Evolutionary conservation across 2,888 invertebrate genomes (phyloP).

Genomic region (Octodonta nipae): DNA sequence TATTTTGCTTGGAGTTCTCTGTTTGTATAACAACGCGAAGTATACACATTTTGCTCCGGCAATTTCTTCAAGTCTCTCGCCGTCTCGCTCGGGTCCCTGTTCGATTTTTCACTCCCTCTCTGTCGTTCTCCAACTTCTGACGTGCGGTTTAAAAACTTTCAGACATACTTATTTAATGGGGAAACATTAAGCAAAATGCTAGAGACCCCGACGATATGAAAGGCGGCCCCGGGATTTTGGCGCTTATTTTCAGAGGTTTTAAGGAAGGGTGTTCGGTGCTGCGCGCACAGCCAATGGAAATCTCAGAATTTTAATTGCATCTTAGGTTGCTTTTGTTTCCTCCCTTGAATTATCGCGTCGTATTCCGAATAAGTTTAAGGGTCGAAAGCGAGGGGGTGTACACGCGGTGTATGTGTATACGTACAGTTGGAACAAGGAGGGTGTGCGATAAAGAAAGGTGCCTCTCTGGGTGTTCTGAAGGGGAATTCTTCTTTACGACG

Average conservation of each 20-base stretch:
- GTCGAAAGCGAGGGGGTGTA: slow-evolving; percentile 14
- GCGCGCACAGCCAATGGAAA: slow-evolving; percentile 31
- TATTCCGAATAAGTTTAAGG: slow-evolving; percentile 16
- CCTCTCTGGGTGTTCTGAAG: neutral
- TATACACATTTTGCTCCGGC: slow-evolving; percentile 25
- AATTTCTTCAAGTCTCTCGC: slow-evolving; percentile 23
- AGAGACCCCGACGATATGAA: slow-evolving; percentile 22
- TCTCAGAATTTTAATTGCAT: slow-evolving; percentile 38
- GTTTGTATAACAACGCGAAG: slow-evolving; percentile 29
- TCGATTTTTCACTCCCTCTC: slow-evolving; percentile 1
- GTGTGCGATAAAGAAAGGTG: neutral
- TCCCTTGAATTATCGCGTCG: slow-evolving; percentile 30
- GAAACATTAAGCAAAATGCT: slow-evolving; percentile 31
- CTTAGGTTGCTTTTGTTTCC: slow-evolving; percentile 38
- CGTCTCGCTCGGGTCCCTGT: slow-evolving; percentile 16
- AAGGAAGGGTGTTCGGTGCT: slow-evolving; percentile 19
- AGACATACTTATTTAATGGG: slow-evolving; percentile 28
- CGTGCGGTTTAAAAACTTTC: slow-evolving; percentile 19
- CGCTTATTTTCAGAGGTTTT: slow-evolving; percentile 22
- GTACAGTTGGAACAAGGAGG: neutral
- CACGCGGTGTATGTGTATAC: slow-evolving; percentile 9
- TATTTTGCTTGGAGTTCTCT: slow-evolving; percentile 33
- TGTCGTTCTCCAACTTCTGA: slow-evolving; percentile 16
- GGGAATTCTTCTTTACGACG: slow-evolving; percentile 1
- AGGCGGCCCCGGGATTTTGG: slow-evolving; percentile 20